These are phyloP conservation scores for Rallus crepitans DNA, from an alignment of 2,797 vertebrate genomes.

Conservation along the genomic window DNA sequence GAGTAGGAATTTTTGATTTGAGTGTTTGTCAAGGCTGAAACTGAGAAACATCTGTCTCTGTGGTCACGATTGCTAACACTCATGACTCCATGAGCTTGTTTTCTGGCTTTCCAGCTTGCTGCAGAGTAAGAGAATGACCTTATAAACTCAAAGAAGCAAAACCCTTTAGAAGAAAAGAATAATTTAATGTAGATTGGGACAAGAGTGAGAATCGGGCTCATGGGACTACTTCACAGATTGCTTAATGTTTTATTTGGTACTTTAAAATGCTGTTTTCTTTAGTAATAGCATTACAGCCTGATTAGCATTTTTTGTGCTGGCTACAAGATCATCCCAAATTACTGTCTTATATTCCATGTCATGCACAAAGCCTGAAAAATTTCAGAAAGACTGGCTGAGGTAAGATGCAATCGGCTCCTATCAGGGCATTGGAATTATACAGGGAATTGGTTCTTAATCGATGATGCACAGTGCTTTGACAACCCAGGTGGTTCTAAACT, in stretches of 20 bases:
- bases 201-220: slow-evolving; percentile 4
- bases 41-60: neutral
- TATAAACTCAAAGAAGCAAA: slow-evolving; percentile 5
- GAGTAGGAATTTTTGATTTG: neutral
- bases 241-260: neutral
- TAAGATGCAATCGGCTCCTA: neutral
- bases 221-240: slow-evolving; percentile 19
- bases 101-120: neutral
- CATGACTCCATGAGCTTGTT: neutral
- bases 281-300: slow-evolving; percentile 21
- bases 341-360: neutral
- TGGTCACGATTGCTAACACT: neutral
- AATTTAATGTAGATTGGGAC: neutral
- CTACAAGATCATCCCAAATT: slow-evolving; percentile 8
- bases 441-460: neutral
- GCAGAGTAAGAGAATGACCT: neutral
- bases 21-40: neutral
- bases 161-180: neutral
- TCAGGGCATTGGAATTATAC: neutral
- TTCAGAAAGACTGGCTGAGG: neutral
- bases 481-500: neutral
- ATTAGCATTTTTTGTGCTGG: slow-evolving; percentile 17
- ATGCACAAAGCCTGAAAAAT: neutral
- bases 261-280: neutral
- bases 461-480: neutral